Conservation (phyloP, 2,888 invertebrate species). For the Hydropsyche betteni region DNA sequence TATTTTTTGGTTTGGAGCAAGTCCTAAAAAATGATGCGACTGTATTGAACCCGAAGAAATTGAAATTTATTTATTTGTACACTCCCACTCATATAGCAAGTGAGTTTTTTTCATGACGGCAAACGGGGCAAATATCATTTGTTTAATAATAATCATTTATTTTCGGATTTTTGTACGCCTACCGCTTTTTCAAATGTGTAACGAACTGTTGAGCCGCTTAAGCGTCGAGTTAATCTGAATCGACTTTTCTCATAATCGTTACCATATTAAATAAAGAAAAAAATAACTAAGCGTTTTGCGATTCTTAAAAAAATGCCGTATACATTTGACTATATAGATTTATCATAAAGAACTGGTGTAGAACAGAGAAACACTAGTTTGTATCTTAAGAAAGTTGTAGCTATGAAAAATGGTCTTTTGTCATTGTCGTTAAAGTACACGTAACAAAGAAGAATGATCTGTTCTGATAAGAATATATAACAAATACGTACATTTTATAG, state of each 20-base stretch:
- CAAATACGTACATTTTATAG: too few relatives aligned
- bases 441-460: too few relatives aligned
- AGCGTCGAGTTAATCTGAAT: not conserved
- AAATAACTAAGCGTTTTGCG: too few relatives aligned
- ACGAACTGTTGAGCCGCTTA: slow-evolving; percentile 3
- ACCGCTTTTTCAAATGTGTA: slow-evolving; percentile 24
- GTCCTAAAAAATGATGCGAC: slow-evolving; percentile 12
- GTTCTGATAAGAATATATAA: too few relatives aligned
- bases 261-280: not conserved
- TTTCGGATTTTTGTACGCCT: slow-evolving; percentile 23
- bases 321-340: not conserved
- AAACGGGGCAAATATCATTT: slow-evolving; percentile 11
- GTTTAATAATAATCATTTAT: slow-evolving; percentile 28
- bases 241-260: not conserved
- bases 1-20: slow-evolving; percentile 5
- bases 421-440: not conserved
- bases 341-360: slow-evolving; percentile 3
- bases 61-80: slow-evolving; percentile 26
- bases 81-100: slow-evolving; percentile 6
- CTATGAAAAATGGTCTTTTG: slow-evolving; percentile 5
- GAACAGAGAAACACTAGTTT: not conserved
- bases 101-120: not conserved
- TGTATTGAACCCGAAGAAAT: slow-evolving; percentile 15
- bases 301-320: too few relatives aligned
- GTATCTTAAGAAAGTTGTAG: not conserved